A percentile compares a stretch with the other conserved stretches of the same genome.
These are phyloP conservation scores for Diadumene lineata DNA, from an alignment of 92 coral and sea anemone species.

Conservation along the genomic window DNA sequence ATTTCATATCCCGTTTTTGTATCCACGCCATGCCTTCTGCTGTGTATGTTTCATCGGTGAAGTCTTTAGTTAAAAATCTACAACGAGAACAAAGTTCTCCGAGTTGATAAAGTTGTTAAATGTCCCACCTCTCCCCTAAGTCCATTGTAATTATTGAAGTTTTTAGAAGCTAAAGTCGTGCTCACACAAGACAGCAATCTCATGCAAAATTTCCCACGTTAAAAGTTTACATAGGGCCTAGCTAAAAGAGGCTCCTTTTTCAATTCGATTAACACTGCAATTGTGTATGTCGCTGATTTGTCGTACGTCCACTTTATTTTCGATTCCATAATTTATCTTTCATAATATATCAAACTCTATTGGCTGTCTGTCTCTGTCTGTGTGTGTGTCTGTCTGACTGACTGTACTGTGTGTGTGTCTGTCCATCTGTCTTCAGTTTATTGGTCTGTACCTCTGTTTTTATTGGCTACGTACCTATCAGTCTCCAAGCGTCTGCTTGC, in stretches of 20 bases:
- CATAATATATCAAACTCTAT: not conserved
- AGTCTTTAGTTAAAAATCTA: constrained; percentile 76
- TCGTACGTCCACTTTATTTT: not conserved
- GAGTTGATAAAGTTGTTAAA: too few species aligned
- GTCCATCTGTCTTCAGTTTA: not conserved
- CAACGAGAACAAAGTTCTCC: not conserved
- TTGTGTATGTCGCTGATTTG: too few species aligned
- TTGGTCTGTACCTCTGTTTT: not conserved
- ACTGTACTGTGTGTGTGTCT: not conserved
- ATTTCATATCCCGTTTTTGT: constrained; percentile 54
- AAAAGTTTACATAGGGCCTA: too few species aligned
- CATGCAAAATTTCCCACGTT: too few species aligned
- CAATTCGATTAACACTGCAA: too few species aligned
- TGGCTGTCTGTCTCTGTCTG: not conserved
- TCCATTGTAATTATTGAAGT: too few species aligned
- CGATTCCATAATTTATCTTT: not conserved
- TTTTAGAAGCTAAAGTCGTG: too few species aligned
- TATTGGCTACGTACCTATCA: constrained; percentile 51
- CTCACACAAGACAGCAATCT: too few species aligned
- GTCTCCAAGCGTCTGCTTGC: constrained; percentile 78
- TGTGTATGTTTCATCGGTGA: constrained; percentile 48
- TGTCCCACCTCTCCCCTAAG: too few species aligned
- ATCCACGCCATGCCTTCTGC: constrained; percentile 78
- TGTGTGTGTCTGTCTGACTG: not conserved
- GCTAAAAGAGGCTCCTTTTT: too few species aligned